Base-by-base conservation (phyloP, 2,113 vertebrate species). In the Antennarius striatus region DNA sequence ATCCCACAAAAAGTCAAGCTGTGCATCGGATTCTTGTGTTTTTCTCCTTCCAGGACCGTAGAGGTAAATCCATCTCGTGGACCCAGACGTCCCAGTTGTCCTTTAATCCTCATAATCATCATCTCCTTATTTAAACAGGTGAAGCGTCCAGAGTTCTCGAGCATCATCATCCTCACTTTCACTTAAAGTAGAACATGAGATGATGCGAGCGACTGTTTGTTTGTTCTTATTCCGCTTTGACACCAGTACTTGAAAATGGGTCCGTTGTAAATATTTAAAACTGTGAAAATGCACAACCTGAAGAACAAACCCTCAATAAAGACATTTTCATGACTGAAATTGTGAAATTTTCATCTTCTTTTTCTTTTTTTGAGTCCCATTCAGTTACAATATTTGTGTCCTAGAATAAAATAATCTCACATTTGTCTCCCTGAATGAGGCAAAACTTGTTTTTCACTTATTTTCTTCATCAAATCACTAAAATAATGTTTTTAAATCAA, bases 201-300 rank as follows among this genome's bases (percentile, higher is more conserved):
- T 22, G 22, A 22, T 5, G 64, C 4, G 68, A 66, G 43, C 55
- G 42, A 50, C 22, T 22, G 22, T 76, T 69, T 81, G 67, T 74
- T 68, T 63, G 58, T 5, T 73, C 55, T 79, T 80, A 72, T 69
- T 82, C 40, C 48, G 36, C 68, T 80, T 86, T 83, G 69, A 83
- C 73, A 83, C 63, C 72, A 68, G 91, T 91, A 91, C 88, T 92
- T 92, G 90, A 92, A 90, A 86, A 89, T 81, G 73, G 78, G 73
- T 81, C 68, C 74, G 69, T 85, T 79, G 75, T 57, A 83, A 86
- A 83, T 71, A 85, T 83, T 75, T 79, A 71, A 91, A 90, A 90
- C 91, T 90, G 90, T 92, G 88, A 92, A 90, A 89, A 87, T 89
- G 86, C 88, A 91, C 86, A 92, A 82, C 45, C 13, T 62, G 63